phyloP scores from a whole-genome alignment of 2,888 invertebrate species.

The Alsophila aescularia region DNA sequence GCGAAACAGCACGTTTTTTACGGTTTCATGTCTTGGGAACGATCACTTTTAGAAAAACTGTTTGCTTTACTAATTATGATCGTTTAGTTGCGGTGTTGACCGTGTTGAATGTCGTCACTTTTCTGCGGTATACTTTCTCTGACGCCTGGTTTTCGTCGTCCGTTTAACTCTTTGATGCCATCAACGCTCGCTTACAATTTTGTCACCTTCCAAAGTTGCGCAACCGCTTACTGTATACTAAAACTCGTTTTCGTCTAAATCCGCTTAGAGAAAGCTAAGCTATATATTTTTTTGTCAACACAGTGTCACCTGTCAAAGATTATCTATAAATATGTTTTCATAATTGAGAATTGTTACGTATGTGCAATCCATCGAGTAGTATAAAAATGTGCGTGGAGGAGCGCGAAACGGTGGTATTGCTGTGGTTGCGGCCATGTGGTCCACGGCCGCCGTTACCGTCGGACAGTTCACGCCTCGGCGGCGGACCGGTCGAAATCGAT shows the following conservation, averaged over 20 bases:
- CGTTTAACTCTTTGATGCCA: conserved; percentile 64
- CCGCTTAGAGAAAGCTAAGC: conserved; percentile 70
- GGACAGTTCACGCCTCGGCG: conserved; percentile 44
- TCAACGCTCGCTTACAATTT: conserved; percentile 57
- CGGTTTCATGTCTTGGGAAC: conserved; percentile 9
- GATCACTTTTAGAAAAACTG: conserved; percentile 32
- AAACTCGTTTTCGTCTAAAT: conserved; percentile 66
- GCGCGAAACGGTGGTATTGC: conserved; percentile 37
- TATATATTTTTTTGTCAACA: conserved; percentile 54
- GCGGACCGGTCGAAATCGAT: conserved; percentile 74
- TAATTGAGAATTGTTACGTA: conserved; percentile 38
- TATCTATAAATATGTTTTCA: conserved; percentile 44
- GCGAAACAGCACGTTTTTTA: conserved; percentile 12
- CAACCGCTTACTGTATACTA: conserved; percentile 61
- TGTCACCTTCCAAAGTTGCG: conserved; percentile 69
- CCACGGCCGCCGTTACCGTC: conserved; percentile 44
- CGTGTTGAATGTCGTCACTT: conserved; percentile 52
- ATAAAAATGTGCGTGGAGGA: conserved; percentile 38
- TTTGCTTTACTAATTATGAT: conserved; percentile 51
- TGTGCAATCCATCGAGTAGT: conserved; percentile 31
- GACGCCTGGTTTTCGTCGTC: conserved; percentile 55
- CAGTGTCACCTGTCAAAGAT: conserved; percentile 53
- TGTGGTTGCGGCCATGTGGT: conserved; percentile 50
- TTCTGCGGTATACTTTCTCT: conserved; percentile 64
- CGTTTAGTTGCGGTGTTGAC: conserved; percentile 43